Evolutionary conservation across 1,140 invertebrate genomes (phyloP).

Genomic region (Ips nitidus): DNA sequence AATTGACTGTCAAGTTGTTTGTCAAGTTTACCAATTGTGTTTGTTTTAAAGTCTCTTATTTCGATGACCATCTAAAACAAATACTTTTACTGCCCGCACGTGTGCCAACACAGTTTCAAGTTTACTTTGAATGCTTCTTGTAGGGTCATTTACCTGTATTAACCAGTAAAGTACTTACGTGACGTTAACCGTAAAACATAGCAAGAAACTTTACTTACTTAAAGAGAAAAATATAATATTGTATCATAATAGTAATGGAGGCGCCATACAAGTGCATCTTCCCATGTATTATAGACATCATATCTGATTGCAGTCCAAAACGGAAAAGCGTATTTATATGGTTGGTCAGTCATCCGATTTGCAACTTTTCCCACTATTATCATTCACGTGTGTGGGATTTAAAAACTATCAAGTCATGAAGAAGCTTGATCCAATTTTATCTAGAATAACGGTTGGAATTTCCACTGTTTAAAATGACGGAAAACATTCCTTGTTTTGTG

Average conservation of each 20-base stretch:
- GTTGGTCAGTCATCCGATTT: slow-evolving; percentile 1
- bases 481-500: neutral
- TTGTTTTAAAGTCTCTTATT: slow-evolving; percentile 19
- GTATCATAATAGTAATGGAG: neutral
- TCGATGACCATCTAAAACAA: slow-evolving; percentile 17
- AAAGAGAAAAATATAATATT: neutral
- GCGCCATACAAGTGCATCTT: slow-evolving; percentile 2
- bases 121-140: neutral
- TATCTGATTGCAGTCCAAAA: neutral
- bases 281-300: neutral
- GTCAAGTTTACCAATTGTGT: neutral
- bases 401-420: neutral
- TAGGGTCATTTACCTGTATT: slow-evolving; percentile 2
- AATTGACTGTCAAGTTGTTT: neutral
- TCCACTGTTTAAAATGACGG: neutral
- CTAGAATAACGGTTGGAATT: slow-evolving; percentile 1
- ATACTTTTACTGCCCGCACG: slow-evolving; percentile 19
- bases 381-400: slow-evolving; percentile 9
- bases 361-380: slow-evolving; percentile 12
- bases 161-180: neutral
- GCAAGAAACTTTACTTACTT: neutral
- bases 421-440: neutral
- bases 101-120: neutral
- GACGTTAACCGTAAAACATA: neutral
- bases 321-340: slow-evolving; percentile 8